Conservation (phyloP, 2,797 vertebrate genomes). For the Cirrhinus mrigala region DNA sequence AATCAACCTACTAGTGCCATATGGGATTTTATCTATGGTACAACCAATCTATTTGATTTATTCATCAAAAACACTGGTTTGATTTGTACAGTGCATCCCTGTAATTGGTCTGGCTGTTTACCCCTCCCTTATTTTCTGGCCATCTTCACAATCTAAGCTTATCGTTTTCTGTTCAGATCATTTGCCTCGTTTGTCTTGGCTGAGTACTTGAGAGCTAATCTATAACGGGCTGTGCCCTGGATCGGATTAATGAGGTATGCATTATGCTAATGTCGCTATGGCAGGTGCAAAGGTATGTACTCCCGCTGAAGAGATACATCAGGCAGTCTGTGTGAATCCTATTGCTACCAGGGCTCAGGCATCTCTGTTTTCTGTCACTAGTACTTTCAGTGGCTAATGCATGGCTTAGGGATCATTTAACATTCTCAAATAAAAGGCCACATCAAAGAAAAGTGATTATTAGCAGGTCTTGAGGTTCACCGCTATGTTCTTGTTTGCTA, state of each 20-base stretch:
- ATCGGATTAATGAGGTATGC: constrained; percentile 53
- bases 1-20: background rate
- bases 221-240: constrained; percentile 46
- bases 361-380: background rate
- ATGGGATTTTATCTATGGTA: background rate
- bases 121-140: background rate
- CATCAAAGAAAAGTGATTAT: constrained; percentile 29
- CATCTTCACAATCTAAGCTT: constrained; percentile 23
- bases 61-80: background rate
- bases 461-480: constrained; percentile 29
- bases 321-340: background rate
- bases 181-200: constrained; percentile 37
- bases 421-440: constrained; percentile 41
- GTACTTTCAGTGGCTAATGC: background rate
- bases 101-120: constrained; percentile 4
- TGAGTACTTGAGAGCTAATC: constrained; percentile 36
- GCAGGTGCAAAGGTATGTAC: constrained; percentile 27
- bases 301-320: constrained; percentile 3
- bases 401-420: constrained; percentile 33
- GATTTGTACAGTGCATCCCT: background rate
- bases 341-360: background rate
- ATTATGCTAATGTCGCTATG: constrained; percentile 35
- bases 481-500: constrained; percentile 6
- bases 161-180: constrained; percentile 35
- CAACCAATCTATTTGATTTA: background rate